Conservation (phyloP, 2,888 invertebrate species). For the Monopis laevigella region DNA sequence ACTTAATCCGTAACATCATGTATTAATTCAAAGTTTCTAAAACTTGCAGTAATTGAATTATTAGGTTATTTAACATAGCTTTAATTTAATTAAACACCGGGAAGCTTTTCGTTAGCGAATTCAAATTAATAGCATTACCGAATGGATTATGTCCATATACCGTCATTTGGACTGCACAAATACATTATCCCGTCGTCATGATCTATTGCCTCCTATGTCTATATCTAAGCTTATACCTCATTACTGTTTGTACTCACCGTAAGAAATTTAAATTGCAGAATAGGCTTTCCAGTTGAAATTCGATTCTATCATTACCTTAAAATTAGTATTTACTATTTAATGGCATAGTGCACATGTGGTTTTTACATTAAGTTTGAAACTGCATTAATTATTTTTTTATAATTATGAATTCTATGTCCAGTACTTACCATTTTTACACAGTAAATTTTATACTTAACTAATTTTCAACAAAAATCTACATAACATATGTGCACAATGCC, state of each 20-base stretch:
- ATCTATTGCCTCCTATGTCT: constrained; percentile 28
- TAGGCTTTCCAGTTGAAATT: too few relatives aligned
- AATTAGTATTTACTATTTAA: too few relatives aligned
- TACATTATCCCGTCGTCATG: constrained; percentile 28
- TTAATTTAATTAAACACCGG: constrained; percentile 35
- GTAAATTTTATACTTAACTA: too few relatives aligned
- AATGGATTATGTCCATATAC: constrained; percentile 30
- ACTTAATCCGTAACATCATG: too few relatives aligned
- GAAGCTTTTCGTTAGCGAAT: constrained; percentile 43
- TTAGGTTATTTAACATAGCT: constrained; percentile 39
- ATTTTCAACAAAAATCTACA: too few relatives aligned
- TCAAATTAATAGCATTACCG: constrained; percentile 49
- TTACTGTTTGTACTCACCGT: too few relatives aligned
- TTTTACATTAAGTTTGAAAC: background rate
- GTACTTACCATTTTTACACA: too few relatives aligned
- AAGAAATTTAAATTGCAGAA: too few relatives aligned
- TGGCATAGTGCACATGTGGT: background rate
- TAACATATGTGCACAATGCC: too few relatives aligned
- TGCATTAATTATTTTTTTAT: background rate
- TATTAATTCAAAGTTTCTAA: background rate
- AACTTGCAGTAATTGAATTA: background rate
- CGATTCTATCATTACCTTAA: too few relatives aligned
- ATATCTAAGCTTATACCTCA: constrained; percentile 8
- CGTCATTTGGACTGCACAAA: constrained; percentile 27
- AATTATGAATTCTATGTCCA: constrained; percentile 1